Evolutionary conservation across 2,797 vertebrate species (phyloP).

Genomic region (Columba guinea): DNA sequence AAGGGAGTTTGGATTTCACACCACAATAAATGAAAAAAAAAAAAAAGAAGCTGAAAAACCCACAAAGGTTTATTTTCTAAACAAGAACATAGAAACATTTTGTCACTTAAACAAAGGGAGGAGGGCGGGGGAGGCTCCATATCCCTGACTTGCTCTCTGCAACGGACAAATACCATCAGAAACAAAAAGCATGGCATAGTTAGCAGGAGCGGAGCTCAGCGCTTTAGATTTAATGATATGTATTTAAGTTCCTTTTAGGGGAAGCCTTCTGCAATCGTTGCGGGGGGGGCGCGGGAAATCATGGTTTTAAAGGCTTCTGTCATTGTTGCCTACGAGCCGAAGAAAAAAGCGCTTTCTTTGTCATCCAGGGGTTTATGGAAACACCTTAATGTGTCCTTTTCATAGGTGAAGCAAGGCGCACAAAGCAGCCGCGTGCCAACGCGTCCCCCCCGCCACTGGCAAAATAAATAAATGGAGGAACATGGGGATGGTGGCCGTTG

Average conservation of each 20-base stretch:
- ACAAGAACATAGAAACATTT: conserved; percentile 66
- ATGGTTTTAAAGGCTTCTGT: conserved; percentile 46
- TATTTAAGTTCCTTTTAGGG: conserved; percentile 65
- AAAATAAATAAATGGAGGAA: conserved; percentile 57
- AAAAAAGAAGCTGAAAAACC: conserved; percentile 4
- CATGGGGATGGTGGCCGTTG: not conserved
- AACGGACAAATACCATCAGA: conserved; percentile 67
- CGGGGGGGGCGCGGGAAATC: not conserved
- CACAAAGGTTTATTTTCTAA: conserved; percentile 65
- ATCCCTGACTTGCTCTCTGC: conserved; percentile 56
- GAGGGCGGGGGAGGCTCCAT: conserved; percentile 57
- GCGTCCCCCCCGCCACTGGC: conserved; percentile 11
- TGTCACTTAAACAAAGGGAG: conserved; percentile 70
- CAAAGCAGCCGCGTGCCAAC: conserved; percentile 64
- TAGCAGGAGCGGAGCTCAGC: conserved; percentile 20
- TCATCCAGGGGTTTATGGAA: conserved; percentile 56
- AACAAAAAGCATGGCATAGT: conserved; percentile 67
- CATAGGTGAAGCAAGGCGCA: conserved; percentile 40
- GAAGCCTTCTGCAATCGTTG: conserved; percentile 19
- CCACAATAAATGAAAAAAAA: not conserved
- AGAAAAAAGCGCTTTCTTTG: conserved; percentile 58
- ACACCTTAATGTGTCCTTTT: conserved; percentile 63
- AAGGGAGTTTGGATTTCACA: conserved; percentile 27
- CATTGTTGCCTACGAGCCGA: conserved; percentile 39
- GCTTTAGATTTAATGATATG: conserved; percentile 56